Conservation (phyloP, 2,888 invertebrate species). For the Coelopa pilipes region DNA sequence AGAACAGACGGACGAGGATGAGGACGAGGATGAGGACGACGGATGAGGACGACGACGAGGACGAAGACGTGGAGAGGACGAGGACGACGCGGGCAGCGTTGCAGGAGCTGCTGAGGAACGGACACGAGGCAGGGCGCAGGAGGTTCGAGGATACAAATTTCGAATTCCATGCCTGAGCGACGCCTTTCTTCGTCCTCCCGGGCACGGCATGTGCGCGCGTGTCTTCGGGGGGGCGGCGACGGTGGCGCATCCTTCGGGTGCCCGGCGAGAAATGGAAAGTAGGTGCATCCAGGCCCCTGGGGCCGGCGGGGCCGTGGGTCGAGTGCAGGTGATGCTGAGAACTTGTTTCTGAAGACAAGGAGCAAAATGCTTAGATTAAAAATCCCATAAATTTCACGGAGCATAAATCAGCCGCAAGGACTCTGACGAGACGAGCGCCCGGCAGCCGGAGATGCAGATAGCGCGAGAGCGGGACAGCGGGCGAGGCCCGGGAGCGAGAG, state of each 20-base stretch:
- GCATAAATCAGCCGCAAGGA: slow-evolving; percentile 51
- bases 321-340: slow-evolving; percentile 11
- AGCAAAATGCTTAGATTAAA: slow-evolving; percentile 53
- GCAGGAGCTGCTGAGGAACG: neutral
- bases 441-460: neutral
- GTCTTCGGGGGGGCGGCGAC: neutral
- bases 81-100: neutral
- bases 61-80: neutral
- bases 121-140: neutral
- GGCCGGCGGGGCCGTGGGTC: neutral
- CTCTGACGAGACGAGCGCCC: slow-evolving; percentile 24
- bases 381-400: slow-evolving; percentile 53
- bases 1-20: too few species aligned
- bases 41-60: too few species aligned
- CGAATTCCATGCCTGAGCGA: slow-evolving; percentile 40
- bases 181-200: neutral
- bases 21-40: too few species aligned
- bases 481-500: neutral
- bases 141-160: slow-evolving; percentile 31
- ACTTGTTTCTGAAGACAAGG: slow-evolving; percentile 46
- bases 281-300: neutral
- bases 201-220: neutral
- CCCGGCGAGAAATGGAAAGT: neutral
- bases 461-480: neutral
- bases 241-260: neutral